Evolutionary conservation across 2,888 invertebrate genomes (phyloP).

Genomic region (Biston stratarius): DNA sequence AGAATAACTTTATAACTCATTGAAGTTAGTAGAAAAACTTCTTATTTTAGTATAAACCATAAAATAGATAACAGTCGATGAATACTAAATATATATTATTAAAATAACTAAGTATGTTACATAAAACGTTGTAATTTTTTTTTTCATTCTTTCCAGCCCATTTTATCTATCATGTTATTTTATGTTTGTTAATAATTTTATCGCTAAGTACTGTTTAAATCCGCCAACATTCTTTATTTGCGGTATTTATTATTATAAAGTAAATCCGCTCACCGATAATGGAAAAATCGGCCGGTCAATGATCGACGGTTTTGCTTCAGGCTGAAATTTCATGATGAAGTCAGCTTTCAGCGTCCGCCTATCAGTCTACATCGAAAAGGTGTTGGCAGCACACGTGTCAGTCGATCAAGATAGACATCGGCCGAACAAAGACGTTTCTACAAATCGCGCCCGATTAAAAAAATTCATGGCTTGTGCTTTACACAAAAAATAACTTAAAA

Average conservation of each 20-base stretch:
- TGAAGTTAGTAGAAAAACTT: too few relatives aligned
- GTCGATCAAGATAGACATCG: constrained; percentile 8
- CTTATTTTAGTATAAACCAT: too few relatives aligned
- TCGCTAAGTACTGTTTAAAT: not conserved
- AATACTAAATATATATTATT: too few relatives aligned
- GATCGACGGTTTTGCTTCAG: constrained; percentile 4
- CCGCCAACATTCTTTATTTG: constrained; percentile 16
- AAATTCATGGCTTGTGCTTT: not conserved
- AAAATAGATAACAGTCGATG: too few relatives aligned
- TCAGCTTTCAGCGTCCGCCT: constrained; percentile 13
- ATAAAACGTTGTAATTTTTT: not conserved
- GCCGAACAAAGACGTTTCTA: not conserved
- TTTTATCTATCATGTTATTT: not conserved
- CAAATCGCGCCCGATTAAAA: not conserved
- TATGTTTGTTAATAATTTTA: not conserved
- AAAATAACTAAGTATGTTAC: too few relatives aligned
- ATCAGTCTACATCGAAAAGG: constrained; percentile 21
- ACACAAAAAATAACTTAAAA: not conserved
- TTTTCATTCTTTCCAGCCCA: not conserved
- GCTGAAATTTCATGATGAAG: constrained; percentile 17
- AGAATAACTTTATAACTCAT: not conserved
- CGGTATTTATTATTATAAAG: constrained; percentile 15
- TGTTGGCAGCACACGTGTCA: constrained; percentile 19
- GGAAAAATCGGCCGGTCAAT: constrained; percentile 34
- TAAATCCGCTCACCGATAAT: constrained; percentile 28